Percentiles rank a stretch among this genome's conserved stretches.
These are phyloP conservation scores for Mythimna lalbum DNA, from an alignment of 2,888 invertebrate species.

Conservation along the genomic window DNA sequence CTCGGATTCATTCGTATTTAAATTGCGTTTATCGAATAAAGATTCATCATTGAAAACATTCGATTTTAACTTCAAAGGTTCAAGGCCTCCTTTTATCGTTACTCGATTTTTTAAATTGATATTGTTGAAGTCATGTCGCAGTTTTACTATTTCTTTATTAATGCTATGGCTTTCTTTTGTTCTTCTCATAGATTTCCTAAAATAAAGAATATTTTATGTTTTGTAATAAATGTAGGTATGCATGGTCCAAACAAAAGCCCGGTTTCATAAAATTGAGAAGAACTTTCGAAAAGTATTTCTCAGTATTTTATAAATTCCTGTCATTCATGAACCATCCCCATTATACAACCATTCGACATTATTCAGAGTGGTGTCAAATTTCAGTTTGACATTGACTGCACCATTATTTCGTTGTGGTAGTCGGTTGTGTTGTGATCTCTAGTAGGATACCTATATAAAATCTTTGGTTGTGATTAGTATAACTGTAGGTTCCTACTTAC, in stretches of 20 bases:
- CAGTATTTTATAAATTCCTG: no score
- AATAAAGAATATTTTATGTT: constrained; percentile 50
- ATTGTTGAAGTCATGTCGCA: constrained; percentile 76
- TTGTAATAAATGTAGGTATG: neutral
- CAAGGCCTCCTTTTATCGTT: constrained; percentile 71
- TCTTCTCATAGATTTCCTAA: constrained; percentile 74
- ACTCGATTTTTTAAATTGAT: constrained; percentile 78
- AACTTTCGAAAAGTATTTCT: no score
- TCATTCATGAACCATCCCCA: no score
- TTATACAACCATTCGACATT: no score
- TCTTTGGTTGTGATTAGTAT: no score
- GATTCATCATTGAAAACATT: constrained; percentile 58
- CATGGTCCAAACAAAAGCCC: neutral
- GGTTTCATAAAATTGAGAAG: neutral
- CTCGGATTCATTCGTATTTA: constrained; percentile 65
- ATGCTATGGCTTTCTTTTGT: constrained; percentile 71
- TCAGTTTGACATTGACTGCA: no score
- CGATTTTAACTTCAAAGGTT: constrained; percentile 62
- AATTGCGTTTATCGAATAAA: constrained; percentile 62
- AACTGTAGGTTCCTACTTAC: no score
- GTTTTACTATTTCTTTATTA: constrained; percentile 78
- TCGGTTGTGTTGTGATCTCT: no score
- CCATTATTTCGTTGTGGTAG: no score
- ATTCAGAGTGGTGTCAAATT: no score
- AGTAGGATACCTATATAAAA: no score